phyloP scores from a whole-genome alignment of 2,888 invertebrate species.

The Chouioia cunea region DNA sequence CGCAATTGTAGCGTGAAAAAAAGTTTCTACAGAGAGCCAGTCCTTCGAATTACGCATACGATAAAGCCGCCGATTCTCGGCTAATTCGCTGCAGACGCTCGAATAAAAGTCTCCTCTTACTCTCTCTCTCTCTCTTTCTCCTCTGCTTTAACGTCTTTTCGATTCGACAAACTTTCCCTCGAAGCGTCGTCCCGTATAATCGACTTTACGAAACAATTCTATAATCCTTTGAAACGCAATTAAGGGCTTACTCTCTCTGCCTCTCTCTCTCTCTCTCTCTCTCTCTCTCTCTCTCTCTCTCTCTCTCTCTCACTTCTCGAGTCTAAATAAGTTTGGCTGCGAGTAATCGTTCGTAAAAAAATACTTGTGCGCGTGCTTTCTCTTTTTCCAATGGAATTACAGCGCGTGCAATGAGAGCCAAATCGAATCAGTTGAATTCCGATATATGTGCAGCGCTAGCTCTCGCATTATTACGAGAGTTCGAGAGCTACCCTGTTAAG shows the following conservation, averaged over 20 bases:
- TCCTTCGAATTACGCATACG: constrained; percentile 16
- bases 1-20: too few species aligned
- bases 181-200: constrained; percentile 56
- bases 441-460: constrained; percentile 47
- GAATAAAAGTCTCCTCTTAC: too few species aligned
- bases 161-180: constrained; percentile 25
- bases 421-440: constrained; percentile 62
- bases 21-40: too few species aligned
- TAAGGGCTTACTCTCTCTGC: constrained; percentile 51
- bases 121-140: neutral
- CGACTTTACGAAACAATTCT: constrained; percentile 66
- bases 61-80: constrained; percentile 20
- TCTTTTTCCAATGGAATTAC: neutral
- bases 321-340: neutral
- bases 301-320: neutral
- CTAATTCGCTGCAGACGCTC: neutral
- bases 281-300: neutral
- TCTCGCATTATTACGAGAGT: constrained; percentile 55
- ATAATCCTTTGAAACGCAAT: constrained; percentile 66
- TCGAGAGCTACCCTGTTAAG: constrained; percentile 60
- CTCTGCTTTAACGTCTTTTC: constrained; percentile 36
- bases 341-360: constrained; percentile 65
- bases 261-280: neutral
- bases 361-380: constrained; percentile 51
- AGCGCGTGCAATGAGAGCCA: constrained; percentile 43